These are phyloP conservation scores for Oligia strigilis DNA, from an alignment of 2,888 invertebrate species.

Conservation along the genomic window DNA sequence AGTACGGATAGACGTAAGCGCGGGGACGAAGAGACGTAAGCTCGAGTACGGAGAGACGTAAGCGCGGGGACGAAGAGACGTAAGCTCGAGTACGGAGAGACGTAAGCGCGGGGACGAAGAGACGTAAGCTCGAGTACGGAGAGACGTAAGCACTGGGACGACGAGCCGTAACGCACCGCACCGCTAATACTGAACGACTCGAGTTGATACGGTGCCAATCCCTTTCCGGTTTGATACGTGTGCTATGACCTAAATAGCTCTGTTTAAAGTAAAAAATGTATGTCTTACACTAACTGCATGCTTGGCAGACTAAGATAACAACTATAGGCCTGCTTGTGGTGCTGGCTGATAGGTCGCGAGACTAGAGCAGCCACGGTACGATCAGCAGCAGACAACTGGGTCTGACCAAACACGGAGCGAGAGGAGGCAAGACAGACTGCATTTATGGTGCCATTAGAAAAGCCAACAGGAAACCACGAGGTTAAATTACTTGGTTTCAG, in stretches of 20 bases:
- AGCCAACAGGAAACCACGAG: not conserved
- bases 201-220: no score
- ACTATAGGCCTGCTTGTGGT: not conserved
- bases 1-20: no score
- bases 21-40: no score
- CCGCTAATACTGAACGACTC: no score
- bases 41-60: no score
- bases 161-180: no score
- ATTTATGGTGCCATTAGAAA: not conserved
- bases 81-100: no score
- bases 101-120: no score
- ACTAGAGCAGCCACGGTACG: not conserved
- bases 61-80: no score
- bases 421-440: not conserved
- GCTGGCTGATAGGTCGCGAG: not conserved
- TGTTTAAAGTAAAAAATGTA: not conserved
- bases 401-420: not conserved
- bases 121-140: no score
- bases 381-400: not conserved
- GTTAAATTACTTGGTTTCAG: not conserved
- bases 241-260: not conserved
- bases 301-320: slow-evolving; percentile 8
- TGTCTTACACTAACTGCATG: slow-evolving; percentile 11
- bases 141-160: no score
- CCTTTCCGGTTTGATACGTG: no score